phyloP scores from a whole-genome alignment of 2,888 invertebrate species.

The Mesochorus sp. region DNA sequence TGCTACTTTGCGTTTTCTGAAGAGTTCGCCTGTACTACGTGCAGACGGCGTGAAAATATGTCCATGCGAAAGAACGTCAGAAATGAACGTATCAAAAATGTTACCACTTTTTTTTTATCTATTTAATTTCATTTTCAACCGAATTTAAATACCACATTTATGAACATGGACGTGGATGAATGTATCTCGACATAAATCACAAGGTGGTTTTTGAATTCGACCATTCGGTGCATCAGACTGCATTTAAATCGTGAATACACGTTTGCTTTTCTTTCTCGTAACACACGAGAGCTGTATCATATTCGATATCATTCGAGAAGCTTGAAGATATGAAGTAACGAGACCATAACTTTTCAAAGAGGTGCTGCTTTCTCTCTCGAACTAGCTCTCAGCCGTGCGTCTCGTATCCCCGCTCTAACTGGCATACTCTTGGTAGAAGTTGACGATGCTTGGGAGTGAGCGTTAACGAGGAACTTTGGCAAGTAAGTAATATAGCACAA shows the following conservation, averaged over 20 bases:
- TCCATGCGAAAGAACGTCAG: neutral
- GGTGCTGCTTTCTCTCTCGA: slow-evolving; percentile 15
- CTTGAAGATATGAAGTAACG: slow-evolving; percentile 22
- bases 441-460: slow-evolving; percentile 39
- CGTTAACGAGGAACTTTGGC: slow-evolving; percentile 56
- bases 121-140: no score
- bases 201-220: no score
- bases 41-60: no score
- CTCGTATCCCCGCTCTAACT: slow-evolving; percentile 52
- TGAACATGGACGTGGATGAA: no score
- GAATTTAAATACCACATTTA: no score
- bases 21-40: neutral
- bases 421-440: slow-evolving; percentile 43
- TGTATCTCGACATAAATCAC: no score
- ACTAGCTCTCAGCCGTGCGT: slow-evolving; percentile 8
- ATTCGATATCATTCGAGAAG: slow-evolving; percentile 1
- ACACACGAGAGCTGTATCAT: neutral
- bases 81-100: neutral
- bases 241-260: neutral
- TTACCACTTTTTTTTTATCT: no score
- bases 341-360: slow-evolving; percentile 29
- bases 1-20: neutral
- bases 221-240: no score
- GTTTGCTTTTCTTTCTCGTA: neutral
- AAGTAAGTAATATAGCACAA: slow-evolving; percentile 44